Evolutionary conservation across 1,140 invertebrate genomes (phyloP).

Genomic region (Nylanderia fulva): DNA sequence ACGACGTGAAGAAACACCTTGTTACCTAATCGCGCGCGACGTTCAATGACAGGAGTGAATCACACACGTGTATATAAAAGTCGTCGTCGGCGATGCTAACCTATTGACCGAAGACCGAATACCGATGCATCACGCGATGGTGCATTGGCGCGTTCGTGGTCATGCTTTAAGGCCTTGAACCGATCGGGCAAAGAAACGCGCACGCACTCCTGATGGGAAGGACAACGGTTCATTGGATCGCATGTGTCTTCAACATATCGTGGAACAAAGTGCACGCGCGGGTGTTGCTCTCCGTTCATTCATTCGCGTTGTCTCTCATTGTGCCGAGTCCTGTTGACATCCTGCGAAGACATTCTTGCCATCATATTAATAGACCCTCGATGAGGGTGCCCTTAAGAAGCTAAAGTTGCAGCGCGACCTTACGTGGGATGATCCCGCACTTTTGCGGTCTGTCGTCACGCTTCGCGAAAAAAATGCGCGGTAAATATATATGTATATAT

Average conservation of each 20-base stretch:
- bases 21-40: background rate
- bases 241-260: slow-evolving; percentile 51
- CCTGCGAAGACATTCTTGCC: background rate
- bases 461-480: slow-evolving; percentile 11
- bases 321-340: background rate
- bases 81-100: slow-evolving; percentile 36
- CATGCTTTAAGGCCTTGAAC: slow-evolving; percentile 62
- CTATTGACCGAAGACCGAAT: slow-evolving; percentile 59
- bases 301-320: background rate
- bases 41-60: slow-evolving; percentile 42
- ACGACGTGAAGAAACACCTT: background rate
- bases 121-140: slow-evolving; percentile 58
- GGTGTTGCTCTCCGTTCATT: slow-evolving; percentile 21
- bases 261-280: slow-evolving; percentile 50
- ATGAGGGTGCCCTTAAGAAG: background rate
- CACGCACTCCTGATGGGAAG: slow-evolving; percentile 56
- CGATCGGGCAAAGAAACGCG: slow-evolving; percentile 49
- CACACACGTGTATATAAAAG: slow-evolving; percentile 41
- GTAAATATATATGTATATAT: background rate
- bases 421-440: background rate
- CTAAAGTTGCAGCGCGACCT: background rate
- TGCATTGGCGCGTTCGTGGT: slow-evolving; percentile 50
- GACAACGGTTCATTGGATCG: slow-evolving; percentile 67
- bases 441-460: slow-evolving; percentile 34
- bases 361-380: background rate